Conservation (phyloP, 2,113 vertebrate genomes). For the Ranitomeya variabilis region DNA sequence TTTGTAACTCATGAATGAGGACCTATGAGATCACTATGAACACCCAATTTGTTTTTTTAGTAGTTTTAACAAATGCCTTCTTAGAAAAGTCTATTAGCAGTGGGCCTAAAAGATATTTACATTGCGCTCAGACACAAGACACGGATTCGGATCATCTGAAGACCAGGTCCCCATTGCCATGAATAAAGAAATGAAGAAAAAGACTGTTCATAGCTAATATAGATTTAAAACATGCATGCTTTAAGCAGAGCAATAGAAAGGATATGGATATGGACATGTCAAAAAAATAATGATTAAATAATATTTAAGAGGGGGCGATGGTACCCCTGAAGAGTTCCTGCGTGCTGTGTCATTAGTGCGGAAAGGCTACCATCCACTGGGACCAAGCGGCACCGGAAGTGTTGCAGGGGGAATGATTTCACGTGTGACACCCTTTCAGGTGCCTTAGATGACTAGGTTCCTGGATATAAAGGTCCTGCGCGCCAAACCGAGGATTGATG, state of each 20-base stretch:
- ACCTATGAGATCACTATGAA: neutral
- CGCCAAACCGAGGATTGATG: too few species aligned
- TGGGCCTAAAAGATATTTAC: conserved; percentile 13
- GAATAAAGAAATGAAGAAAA: conserved; percentile 18
- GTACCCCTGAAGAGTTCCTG: too few species aligned
- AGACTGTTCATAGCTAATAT: conserved; percentile 13
- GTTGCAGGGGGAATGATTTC: too few species aligned
- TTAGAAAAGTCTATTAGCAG: conserved; percentile 15
- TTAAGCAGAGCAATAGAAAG: neutral
- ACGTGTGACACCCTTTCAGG: too few species aligned
- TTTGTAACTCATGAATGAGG: conserved; percentile 13
- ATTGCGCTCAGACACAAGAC: conserved; percentile 15
- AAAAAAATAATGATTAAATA: neutral
- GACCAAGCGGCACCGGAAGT: too few species aligned
- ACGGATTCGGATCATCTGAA: conserved; percentile 31
- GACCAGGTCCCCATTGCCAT: conserved; percentile 12
- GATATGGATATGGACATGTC: neutral
- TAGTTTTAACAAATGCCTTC: conserved; percentile 15
- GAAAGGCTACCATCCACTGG: too few species aligned
- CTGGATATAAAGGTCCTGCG: too few species aligned
- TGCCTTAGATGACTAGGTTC: too few species aligned
- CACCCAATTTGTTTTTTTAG: neutral
- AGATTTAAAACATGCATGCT: conserved; percentile 9
- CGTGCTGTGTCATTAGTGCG: too few species aligned
- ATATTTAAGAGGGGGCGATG: neutral